Percentiles rank a stretch among this genome's conserved stretches.
These are phyloP conservation scores for Tuberolachnus salignus DNA, from an alignment of 2,888 invertebrate species.

Conservation along the genomic window DNA sequence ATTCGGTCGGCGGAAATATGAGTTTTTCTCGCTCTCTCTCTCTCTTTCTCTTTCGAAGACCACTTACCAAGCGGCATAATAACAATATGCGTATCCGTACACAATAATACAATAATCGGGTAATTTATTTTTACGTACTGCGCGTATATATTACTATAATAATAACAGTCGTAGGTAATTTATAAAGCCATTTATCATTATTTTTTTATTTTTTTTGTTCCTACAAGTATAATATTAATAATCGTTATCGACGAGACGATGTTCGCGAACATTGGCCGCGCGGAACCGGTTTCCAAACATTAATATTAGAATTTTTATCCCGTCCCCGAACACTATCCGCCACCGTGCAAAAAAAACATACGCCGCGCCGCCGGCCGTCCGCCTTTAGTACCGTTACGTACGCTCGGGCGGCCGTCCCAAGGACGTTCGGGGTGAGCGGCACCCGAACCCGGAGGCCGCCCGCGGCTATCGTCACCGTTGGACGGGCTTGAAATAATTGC, in stretches of 20 bases:
- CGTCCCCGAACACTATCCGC: neutral
- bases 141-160: neutral
- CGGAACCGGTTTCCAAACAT: constrained; percentile 5
- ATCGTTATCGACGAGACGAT: neutral
- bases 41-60: neutral
- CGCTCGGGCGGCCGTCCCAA: too few species aligned
- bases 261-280: neutral
- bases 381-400: too few species aligned
- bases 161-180: neutral
- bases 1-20: neutral
- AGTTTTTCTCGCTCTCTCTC: neutral
- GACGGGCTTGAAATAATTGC: too few species aligned
- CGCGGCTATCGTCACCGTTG: too few species aligned
- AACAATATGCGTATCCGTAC: too few species aligned
- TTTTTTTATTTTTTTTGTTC: neutral
- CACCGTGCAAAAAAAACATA: neutral
- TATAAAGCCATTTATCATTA: constrained; percentile 7
- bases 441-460: too few species aligned
- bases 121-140: too few species aligned
- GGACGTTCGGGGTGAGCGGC: too few species aligned
- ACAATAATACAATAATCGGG: too few species aligned
- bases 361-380: too few species aligned
- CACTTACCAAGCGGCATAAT: neutral
- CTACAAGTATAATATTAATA: neutral
- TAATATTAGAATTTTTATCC: neutral